Conservation (phyloP, 2,888 invertebrate genomes). For the Anoplius nigerrimus region DNA sequence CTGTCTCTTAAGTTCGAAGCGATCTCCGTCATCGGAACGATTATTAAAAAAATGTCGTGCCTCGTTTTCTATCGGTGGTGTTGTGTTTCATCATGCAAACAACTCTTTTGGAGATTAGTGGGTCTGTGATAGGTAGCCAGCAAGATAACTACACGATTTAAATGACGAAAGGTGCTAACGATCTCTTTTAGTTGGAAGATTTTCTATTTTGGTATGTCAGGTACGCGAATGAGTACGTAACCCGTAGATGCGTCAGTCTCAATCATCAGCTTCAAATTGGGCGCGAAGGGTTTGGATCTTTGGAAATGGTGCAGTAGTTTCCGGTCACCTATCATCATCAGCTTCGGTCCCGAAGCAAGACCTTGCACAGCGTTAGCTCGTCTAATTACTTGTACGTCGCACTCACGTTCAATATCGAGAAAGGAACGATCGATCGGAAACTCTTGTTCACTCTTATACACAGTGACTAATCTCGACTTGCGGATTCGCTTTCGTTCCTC, state of each 20-base stretch:
- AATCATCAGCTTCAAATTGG: not conserved
- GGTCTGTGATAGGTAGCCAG: slow-evolving; percentile 62
- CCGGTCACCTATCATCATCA: too few species aligned
- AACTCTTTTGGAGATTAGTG: slow-evolving; percentile 57
- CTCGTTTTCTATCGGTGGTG: slow-evolving; percentile 55
- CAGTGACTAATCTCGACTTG: not conserved
- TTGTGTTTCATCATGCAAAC: slow-evolving; percentile 56
- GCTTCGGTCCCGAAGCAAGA: too few species aligned
- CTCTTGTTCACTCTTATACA: too few species aligned
- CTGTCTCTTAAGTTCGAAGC: not conserved
- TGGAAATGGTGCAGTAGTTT: too few species aligned
- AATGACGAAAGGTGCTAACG: slow-evolving; percentile 56
- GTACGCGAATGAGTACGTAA: slow-evolving; percentile 21
- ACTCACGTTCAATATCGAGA: too few species aligned
- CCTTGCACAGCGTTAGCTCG: too few species aligned
- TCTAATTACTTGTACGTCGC: too few species aligned
- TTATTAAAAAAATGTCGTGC: slow-evolving; percentile 22
- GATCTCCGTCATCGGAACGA: not conserved
- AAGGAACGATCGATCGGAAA: too few species aligned
- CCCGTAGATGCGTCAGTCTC: too few species aligned
- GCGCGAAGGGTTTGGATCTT: slow-evolving; percentile 14
- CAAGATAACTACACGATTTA: slow-evolving; percentile 49
- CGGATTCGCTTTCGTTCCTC: slow-evolving; percentile 6
- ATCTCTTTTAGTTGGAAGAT: slow-evolving; percentile 46
- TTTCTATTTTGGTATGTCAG: slow-evolving; percentile 52